Evolutionary conservation across 2,888 invertebrate species (phyloP), one percentile per base, ranked within the genome.

Genomic region (Himalopsyche tibetana): DNA sequence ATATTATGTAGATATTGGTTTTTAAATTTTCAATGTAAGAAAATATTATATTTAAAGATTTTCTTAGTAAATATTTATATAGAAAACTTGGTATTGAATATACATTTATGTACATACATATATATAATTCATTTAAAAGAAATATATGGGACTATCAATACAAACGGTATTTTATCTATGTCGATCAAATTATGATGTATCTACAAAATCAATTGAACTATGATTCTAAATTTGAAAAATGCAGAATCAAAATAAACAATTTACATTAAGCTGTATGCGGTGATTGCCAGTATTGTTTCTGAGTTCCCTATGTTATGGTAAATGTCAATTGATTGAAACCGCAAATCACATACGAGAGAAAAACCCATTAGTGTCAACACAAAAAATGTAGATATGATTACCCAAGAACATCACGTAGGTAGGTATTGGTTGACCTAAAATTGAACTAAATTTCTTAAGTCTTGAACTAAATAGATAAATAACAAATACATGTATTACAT

Each of bases 171-270:
- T 74, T 74, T 74, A 74, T 74, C 74, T 74, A 74, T 74, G 74
- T 74, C 74, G 74, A 74, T 74, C 74, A 74, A 74, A 74, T 74
- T 74, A 74, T 36, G 74, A 74, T 12, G 74, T 74, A 74, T 74
- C 74, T 74, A 36, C 36, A 38, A 74, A 74, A 74, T 74, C 74
- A 74, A 74, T 74, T 74, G 74, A 74, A 74, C 74, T 74, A 36
- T 74, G 74, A 15, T 74, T 74, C 74, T 38, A 74, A 74, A 74
- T 74, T 74, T 74, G 74, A 74, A 74, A 36, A 36, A 4, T 15
- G 12, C 12, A 11, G 11, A 74, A 36, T 38, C 74, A 38, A 74
- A 74, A 15, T 4, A 74, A 1, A 15, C 36, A 74, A 15, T 74
- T 74, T 3, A 5, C 9, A 2, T 36, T 74, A 4, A n/a, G 4